Percentiles rank a stretch among this genome's conserved stretches.
Conservation (phyloP, 2,113 vertebrate genomes). For the Trachemys scripta region DNA sequence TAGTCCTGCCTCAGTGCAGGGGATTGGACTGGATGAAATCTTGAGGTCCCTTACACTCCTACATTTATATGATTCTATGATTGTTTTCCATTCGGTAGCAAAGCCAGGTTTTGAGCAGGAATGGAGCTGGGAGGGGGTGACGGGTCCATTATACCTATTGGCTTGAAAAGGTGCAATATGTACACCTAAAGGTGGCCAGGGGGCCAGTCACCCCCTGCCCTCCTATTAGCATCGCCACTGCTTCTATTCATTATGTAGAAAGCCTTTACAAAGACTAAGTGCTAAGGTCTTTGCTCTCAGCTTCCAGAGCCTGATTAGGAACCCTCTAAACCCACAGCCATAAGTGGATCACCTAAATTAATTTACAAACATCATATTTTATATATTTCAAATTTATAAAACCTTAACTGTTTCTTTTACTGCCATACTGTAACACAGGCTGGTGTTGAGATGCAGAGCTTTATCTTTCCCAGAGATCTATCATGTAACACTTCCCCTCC, state of each 20-base stretch:
- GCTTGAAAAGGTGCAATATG: neutral
- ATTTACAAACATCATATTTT: neutral
- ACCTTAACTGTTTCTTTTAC: neutral
- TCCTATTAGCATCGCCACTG: neutral
- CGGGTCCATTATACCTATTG: neutral
- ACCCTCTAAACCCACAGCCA: neutral
- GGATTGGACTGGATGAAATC: neutral
- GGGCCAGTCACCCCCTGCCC: neutral
- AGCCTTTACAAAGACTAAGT: neutral
- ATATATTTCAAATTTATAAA: neutral
- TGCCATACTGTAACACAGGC: fast-evolving
- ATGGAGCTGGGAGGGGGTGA: neutral
- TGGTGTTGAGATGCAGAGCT: neutral
- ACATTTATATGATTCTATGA: neutral
- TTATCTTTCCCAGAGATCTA: neutral
- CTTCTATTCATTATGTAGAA: neutral
- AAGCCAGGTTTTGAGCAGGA: neutral
- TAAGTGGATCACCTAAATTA: neutral
- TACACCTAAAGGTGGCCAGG: neutral
- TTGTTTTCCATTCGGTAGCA: neutral
- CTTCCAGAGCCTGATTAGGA: neutral
- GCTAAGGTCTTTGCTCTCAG: neutral
- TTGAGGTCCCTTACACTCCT: neutral
- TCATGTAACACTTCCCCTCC: neutral
- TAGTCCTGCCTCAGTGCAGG: neutral